A percentile compares a stretch with the other conserved stretches of the same genome.
phyloP scores from a whole-genome alignment of 2,797 vertebrate genomes.

The Rhinoraja longicauda region DNA sequence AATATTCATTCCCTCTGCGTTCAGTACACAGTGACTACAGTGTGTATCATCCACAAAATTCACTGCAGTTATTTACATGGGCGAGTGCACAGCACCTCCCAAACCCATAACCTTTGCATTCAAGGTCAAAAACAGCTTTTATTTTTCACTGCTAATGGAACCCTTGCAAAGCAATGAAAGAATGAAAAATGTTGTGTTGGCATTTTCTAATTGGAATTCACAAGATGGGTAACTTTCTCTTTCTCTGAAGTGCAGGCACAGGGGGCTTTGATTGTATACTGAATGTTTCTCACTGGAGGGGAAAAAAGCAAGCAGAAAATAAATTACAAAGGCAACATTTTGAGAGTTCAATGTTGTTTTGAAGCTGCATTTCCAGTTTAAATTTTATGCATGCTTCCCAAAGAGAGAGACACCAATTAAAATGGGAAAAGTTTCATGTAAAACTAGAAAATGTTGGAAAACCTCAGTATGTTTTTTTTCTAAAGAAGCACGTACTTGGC shows the following conservation, averaged over 20 bases:
- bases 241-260: background rate
- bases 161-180: background rate
- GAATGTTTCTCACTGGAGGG: background rate
- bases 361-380: background rate
- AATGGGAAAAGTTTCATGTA: background rate
- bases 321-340: background rate
- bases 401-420: background rate
- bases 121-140: background rate
- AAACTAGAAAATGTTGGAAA: background rate
- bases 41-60: too few species aligned
- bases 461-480: background rate
- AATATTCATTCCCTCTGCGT: too few species aligned
- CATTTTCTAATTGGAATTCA: background rate
- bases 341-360: background rate
- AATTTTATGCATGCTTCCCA: background rate
- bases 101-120: too few species aligned
- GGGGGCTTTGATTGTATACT: background rate
- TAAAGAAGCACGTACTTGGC: background rate
- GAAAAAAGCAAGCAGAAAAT: background rate
- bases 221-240: background rate
- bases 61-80: too few species aligned
- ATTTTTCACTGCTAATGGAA: background rate
- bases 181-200: background rate
- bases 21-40: too few species aligned
- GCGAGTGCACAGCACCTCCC: too few species aligned